Conservation (phyloP, 1,140 invertebrate genomes). For the Ooceraea biroi region DNA sequence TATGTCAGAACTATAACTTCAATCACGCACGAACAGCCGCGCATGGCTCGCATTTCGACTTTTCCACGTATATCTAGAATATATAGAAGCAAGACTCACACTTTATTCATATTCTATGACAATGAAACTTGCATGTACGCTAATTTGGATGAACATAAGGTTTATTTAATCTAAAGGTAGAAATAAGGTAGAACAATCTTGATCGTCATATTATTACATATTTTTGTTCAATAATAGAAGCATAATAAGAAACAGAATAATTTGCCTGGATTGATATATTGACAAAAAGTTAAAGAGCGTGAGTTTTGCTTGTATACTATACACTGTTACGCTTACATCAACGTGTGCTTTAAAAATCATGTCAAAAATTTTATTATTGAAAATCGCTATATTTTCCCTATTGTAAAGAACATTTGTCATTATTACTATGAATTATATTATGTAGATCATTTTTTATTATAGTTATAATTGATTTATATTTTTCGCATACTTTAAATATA, state of each 20-base stretch:
- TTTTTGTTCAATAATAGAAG: no score
- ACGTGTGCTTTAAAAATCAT: neutral
- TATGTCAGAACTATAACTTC: neutral
- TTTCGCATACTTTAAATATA: neutral
- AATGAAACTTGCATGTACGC: no score
- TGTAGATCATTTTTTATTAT: constrained; percentile 19
- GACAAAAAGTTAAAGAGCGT: no score
- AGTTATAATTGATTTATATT: neutral
- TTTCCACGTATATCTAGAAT: neutral
- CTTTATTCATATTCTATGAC: neutral
- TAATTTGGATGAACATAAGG: no score
- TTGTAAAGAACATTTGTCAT: constrained; percentile 13
- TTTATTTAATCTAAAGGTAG: no score
- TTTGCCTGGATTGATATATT: no score
- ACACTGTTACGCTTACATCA: no score
- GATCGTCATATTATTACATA: no score
- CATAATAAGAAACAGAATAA: no score
- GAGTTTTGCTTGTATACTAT: no score
- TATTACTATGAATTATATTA: neutral
- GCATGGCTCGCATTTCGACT: neutral
- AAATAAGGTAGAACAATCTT: no score
- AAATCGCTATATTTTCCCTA: constrained; percentile 11
- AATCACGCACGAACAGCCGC: neutral
- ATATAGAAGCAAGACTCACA: neutral
- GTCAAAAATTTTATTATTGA: neutral